These are phyloP conservation scores for Ips typographus DNA, from an alignment of 1,140 invertebrate species.

Conservation along the genomic window DNA sequence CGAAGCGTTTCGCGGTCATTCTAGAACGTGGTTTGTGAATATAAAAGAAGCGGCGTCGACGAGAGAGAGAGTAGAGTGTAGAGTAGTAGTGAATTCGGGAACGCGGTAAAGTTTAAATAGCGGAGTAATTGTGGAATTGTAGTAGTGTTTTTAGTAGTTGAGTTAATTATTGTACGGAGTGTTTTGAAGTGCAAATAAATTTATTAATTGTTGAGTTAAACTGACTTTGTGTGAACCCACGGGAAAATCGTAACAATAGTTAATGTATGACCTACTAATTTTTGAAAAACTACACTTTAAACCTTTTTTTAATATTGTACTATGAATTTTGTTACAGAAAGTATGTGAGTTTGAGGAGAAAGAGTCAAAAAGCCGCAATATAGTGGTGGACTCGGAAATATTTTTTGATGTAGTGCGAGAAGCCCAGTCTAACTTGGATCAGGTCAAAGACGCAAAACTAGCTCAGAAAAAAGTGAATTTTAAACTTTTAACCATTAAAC, in stretches of 20 bases:
- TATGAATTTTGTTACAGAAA: conserved; percentile 54
- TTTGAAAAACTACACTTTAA: not conserved
- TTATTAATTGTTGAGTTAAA: not conserved
- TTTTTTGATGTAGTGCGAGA: conserved; percentile 69
- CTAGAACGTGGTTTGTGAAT: no score
- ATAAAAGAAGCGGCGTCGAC: no score
- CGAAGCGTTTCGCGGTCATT: no score
- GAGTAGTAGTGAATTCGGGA: no score
- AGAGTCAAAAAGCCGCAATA: conserved; percentile 65
- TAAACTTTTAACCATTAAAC: not conserved
- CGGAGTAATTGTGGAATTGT: no score
- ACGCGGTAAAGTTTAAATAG: no score
- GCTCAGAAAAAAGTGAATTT: conserved; percentile 2
- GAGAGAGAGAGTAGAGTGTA: no score
- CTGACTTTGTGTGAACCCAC: not conserved
- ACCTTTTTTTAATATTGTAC: conserved; percentile 6
- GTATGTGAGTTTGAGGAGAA: conserved; percentile 72
- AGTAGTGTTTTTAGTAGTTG: no score
- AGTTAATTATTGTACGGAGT: no score
- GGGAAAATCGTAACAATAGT: not conserved
- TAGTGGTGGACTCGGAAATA: conserved; percentile 66
- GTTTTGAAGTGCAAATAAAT: not conserved
- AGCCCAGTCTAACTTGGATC: conserved; percentile 63
- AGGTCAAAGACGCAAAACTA: conserved; percentile 66
- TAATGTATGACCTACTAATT: not conserved